These are phyloP conservation scores for Tridacna crocea DNA, from an alignment of 2,888 invertebrate genomes.

Conservation along the genomic window DNA sequence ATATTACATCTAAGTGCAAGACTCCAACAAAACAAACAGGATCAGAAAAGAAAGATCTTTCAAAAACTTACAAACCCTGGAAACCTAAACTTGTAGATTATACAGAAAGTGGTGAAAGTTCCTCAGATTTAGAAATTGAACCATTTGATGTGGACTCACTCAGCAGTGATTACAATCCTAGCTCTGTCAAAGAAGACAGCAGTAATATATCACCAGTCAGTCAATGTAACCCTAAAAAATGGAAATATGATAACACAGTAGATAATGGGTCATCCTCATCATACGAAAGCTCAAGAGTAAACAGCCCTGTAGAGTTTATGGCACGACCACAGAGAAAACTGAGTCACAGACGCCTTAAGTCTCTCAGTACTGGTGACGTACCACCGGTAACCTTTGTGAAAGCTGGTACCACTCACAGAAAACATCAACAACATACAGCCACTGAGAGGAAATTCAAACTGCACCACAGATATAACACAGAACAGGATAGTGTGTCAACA, in stretches of 20 bases:
- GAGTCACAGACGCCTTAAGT: slow-evolving; percentile 27
- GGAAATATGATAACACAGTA: neutral
- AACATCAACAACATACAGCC: neutral
- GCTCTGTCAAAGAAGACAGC: neutral
- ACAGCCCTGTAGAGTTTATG: neutral
- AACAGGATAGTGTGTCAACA: no score
- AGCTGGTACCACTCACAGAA: neutral
- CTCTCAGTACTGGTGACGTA: neutral
- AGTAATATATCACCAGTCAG: neutral
- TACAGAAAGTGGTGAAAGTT: slow-evolving; percentile 32
- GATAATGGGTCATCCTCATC: slow-evolving; percentile 7
- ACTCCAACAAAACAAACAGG: neutral
- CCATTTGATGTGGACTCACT: slow-evolving; percentile 44
- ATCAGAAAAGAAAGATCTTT: no score
- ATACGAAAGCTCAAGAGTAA: neutral
- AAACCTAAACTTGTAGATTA: slow-evolving; percentile 40
- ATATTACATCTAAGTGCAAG: neutral
- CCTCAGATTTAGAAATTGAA: slow-evolving; percentile 37
- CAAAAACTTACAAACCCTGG: no score
- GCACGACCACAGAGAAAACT: slow-evolving; percentile 18
- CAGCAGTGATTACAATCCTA: slow-evolving; percentile 7
- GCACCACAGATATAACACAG: no score
- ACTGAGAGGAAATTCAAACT: neutral
- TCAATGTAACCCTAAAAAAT: slow-evolving; percentile 17
- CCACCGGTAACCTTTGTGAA: neutral